Evolutionary conservation across 2,113 vertebrate species (phyloP).

Genomic region (Phrynosoma platyrhinos): DNA sequence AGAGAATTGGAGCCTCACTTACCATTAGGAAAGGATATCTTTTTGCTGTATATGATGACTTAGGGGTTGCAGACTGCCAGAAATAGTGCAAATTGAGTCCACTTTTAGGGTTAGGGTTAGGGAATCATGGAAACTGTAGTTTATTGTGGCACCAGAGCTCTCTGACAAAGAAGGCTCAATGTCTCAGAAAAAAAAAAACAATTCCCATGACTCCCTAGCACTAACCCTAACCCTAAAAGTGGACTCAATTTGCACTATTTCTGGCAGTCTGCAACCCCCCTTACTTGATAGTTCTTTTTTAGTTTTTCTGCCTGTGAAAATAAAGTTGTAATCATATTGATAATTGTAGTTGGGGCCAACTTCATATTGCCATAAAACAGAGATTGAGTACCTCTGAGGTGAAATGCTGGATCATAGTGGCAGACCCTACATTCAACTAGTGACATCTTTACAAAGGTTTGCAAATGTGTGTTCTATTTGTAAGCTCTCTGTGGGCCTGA

Average conservation of each 20-base stretch:
- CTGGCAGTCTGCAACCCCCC: too few species aligned
- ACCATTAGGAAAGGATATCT: background rate
- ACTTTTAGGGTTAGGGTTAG: too few species aligned
- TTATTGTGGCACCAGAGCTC: too few species aligned
- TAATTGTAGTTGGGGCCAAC: slow-evolving; percentile 7
- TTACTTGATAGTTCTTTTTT: background rate
- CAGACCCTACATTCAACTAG: background rate
- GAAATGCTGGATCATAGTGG: background rate
- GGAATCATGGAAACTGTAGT: too few species aligned
- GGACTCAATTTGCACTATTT: too few species aligned
- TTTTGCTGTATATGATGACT: background rate
- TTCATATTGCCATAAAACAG: background rate
- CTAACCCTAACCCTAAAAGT: too few species aligned
- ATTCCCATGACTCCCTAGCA: too few species aligned
- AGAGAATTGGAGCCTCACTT: background rate
- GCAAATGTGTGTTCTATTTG: too few species aligned
- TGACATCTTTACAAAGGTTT: background rate
- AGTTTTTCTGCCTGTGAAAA: background rate
- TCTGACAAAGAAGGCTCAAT: too few species aligned
- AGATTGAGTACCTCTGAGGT: background rate
- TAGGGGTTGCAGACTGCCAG: background rate
- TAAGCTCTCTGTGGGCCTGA: too few species aligned
- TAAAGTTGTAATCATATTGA: slow-evolving; percentile 12
- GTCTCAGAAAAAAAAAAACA: too few species aligned
- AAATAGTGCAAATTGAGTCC: too few species aligned